These are phyloP conservation scores for Copidosoma floridanum DNA, from an alignment of 1,140 invertebrate genomes.

Conservation along the genomic window DNA sequence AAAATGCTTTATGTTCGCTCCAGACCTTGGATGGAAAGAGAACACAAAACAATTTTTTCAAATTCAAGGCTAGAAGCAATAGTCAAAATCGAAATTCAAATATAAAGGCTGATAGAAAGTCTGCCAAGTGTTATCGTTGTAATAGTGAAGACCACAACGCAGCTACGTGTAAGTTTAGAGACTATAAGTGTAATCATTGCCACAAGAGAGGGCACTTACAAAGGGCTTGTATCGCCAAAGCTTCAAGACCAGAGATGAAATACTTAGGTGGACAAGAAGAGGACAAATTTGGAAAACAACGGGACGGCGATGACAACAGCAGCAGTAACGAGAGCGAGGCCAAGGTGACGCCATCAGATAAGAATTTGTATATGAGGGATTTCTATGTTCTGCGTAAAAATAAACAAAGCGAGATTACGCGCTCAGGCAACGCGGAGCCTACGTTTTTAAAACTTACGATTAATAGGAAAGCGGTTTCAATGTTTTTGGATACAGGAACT, in stretches of 20 bases:
- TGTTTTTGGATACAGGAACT: no score
- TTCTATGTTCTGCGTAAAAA: no score
- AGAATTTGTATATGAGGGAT: no score
- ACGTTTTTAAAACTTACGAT: no score
- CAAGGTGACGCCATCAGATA: no score
- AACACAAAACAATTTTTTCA: neutral
- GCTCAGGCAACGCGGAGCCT: no score
- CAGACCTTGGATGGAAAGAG: neutral
- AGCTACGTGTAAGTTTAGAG: constrained; percentile 15
- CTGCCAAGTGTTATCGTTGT: constrained; percentile 1
- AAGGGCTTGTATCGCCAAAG: no score
- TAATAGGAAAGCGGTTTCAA: neutral
- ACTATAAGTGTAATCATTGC: constrained; percentile 3
- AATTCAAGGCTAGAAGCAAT: neutral
- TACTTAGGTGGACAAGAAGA: constrained; percentile 4
- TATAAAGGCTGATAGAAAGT: constrained; percentile 4
- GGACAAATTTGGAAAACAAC: no score
- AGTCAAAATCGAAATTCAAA: constrained; percentile 7
- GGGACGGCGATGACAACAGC: neutral
- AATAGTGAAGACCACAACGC: neutral
- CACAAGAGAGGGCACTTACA: no score
- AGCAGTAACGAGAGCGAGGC: no score
- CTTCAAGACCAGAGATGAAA: constrained; percentile 4
- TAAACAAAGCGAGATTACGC: no score
- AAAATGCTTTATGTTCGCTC: neutral